Evolutionary conservation across 2,888 invertebrate genomes (phyloP).

Genomic region (Chelonus formosanus): DNA sequence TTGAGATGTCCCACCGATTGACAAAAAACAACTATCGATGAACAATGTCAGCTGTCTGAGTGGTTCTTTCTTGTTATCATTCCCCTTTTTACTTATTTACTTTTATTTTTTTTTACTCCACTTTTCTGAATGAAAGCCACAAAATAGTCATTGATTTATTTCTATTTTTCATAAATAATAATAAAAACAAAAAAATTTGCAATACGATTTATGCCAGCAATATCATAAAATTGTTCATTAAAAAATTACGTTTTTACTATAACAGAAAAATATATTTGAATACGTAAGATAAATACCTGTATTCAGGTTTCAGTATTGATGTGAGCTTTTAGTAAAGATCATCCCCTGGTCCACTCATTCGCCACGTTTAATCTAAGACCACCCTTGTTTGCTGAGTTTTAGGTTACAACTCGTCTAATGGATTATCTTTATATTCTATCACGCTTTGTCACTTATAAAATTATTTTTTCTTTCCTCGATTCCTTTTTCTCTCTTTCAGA

Average conservation of each 20-base stretch:
- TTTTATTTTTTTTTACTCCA: not conserved
- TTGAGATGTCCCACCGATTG: conserved; percentile 37
- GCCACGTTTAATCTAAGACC: conserved; percentile 60
- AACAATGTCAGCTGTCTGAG: conserved; percentile 40
- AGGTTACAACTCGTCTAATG: conserved; percentile 62
- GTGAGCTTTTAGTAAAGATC: conserved; percentile 35
- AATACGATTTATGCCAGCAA: too few species aligned
- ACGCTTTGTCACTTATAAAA: conserved; percentile 33
- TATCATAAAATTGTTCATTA: too few species aligned
- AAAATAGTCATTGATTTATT: too few species aligned
- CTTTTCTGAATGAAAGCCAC: too few species aligned
- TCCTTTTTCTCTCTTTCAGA: not conserved
- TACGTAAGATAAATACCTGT: not conserved
- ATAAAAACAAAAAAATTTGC: too few species aligned
- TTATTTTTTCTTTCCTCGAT: conserved; percentile 40
- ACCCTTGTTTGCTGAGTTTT: conserved; percentile 62
- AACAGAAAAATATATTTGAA: too few species aligned
- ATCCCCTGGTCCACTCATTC: conserved; percentile 41
- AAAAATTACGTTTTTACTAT: too few species aligned
- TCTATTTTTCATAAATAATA: too few species aligned
- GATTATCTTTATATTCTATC: conserved; percentile 59
- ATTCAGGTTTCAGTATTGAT: conserved; percentile 24
- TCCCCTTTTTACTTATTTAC: not conserved
- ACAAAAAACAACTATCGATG: conserved; percentile 43
- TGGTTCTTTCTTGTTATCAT: conserved; percentile 22